Conservation (phyloP, 2,113 vertebrate species). For the Glaucomys volans region DNA sequence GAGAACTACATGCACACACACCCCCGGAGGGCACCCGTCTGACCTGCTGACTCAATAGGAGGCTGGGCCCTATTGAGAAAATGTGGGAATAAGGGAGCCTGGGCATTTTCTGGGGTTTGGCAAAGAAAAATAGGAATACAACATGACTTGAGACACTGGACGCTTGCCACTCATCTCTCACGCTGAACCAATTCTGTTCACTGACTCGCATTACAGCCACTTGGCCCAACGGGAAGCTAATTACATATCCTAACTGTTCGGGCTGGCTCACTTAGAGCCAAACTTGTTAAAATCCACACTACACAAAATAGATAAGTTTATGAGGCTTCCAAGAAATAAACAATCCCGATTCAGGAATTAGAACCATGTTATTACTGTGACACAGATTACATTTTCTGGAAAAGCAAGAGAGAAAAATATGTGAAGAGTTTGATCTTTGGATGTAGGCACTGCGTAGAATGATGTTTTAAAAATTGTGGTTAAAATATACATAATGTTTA, state of each 20-base stretch:
- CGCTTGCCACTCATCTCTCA: background rate
- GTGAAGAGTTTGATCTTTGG: background rate
- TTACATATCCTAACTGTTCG: background rate
- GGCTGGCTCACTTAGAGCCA: background rate
- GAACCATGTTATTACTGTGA: background rate
- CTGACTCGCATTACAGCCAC: background rate
- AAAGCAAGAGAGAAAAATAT: background rate
- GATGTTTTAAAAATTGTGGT: background rate
- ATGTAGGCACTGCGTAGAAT: background rate
- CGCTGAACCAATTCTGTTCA: background rate
- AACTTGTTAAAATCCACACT: background rate
- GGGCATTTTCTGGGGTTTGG: slow-evolving; percentile 79
- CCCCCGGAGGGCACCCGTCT: slow-evolving; percentile 76
- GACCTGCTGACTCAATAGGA: slow-evolving; percentile 82
- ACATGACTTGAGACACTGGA: slow-evolving; percentile 37
- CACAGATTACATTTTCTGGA: background rate
- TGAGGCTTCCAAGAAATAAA: background rate
- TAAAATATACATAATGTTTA: background rate
- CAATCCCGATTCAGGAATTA: background rate
- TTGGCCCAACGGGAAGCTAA: background rate
- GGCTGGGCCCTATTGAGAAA: slow-evolving; percentile 82
- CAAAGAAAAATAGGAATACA: slow-evolving; percentile 78
- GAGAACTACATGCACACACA: slow-evolving; percentile 3
- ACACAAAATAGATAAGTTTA: background rate
- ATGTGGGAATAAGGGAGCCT: slow-evolving; percentile 81